Evolutionary conservation across 2,888 invertebrate genomes (phyloP), one percentile per base, ranked within the genome.

Genomic region (Mesoligia furuncula): DNA sequence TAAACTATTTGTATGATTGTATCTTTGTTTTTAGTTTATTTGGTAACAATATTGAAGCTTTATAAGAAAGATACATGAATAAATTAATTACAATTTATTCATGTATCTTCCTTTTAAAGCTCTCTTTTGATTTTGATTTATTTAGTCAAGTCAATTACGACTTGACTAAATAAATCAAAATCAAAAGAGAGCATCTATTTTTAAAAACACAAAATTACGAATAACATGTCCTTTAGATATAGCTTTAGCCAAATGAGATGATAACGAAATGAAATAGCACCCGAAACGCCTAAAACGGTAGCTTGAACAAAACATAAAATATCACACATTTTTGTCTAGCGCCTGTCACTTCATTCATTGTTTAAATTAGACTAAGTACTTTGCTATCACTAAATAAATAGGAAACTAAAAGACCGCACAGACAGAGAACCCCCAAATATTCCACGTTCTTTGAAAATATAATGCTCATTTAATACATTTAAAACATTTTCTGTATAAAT

Each of bases 331-430:
- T 86, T 17, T 57, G n/a, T 65, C 66, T 62, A 83, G 70, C 84
- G 73, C 73, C 75, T 86, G 73, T 61, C 39, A 70, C 27, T 66
- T 70, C 2, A 5, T n/a, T 45, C 54, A 57, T 39, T 24, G 39
- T 68, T 83, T 57, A 51, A 68, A 75, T 65, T 72, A 72, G 48
- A 71, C 73, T 83, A 86, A 83, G 73, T 86, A 83, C 75, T 39
- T 75, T 86, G 67, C 86, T 83, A 75, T 79, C n/a, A 73, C 57
- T 78, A 79, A 83, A 86, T 86, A 83, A 83, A 86, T 84, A 84
- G 75, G 73, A 71, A 75, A 84, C 64, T 73, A 70, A 42, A 36
- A 57, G 27, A 27, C 68, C 65, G 24, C 70, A 48, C 7, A 59
- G 7, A 70, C 31, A 64, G 24, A 70, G 65, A 24, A 17, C 17